Conservation (phyloP, 2,113 vertebrate genomes). For the Eretmochelys imbricata region DNA sequence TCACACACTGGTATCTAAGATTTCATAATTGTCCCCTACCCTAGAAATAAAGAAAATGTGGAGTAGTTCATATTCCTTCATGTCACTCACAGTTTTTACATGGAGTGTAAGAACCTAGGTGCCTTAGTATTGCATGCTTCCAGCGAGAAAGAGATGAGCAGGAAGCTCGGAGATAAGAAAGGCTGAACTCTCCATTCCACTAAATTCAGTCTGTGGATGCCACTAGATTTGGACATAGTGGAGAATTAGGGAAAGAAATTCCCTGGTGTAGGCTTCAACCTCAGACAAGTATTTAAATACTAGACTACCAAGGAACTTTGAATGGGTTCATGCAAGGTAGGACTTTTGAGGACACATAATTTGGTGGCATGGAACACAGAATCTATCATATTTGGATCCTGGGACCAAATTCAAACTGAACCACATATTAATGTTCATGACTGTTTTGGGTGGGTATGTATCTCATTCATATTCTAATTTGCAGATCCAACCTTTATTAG, state of each 20-base stretch:
- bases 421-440: background rate
- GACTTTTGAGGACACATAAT: background rate
- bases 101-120: background rate
- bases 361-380: background rate
- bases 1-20: accelerated
- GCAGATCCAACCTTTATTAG: background rate
- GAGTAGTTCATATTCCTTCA: background rate
- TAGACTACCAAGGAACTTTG: background rate
- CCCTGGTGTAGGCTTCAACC: background rate
- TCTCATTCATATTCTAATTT: background rate
- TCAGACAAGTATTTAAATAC: background rate
- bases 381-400: background rate
- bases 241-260: background rate
- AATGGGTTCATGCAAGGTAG: background rate
- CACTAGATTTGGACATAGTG: background rate
- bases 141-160: background rate
- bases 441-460: background rate
- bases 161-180: background rate
- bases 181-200: background rate
- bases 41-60: background rate
- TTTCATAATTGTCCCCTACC: background rate
- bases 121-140: background rate
- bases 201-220: background rate
- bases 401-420: background rate
- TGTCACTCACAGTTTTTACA: background rate